Evolutionary conservation across 37 sponge, comb jelly and placozoan species (phyloP), one percentile per base, ranked within the genome.

Genomic region (Theonella swinhoei): DNA sequence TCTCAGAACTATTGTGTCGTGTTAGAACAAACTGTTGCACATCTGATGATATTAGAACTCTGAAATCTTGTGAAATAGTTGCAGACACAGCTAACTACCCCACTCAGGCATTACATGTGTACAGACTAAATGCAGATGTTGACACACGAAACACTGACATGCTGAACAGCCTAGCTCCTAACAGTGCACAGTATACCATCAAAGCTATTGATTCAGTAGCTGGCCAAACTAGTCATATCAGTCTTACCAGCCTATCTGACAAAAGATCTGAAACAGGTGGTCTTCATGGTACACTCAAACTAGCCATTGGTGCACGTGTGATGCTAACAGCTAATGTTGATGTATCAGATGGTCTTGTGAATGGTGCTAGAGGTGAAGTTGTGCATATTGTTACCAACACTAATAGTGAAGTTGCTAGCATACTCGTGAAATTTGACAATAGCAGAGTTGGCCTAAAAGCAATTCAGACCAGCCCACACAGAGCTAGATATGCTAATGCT

Each of bases 391-490:
- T 84, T 3, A 76, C 64, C 58, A 68, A 76, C 38, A 58, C 1
- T 71, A 34, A 30, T 39, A 70, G 37, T 59, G 34, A 85, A 62
- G 86, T 83, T 7, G 35, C 41, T n/a, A 83, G 34, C 11, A 33
- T 85, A 23, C 74, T 78, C 1, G 74, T 85, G 4, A 85, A 85
- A 62, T 84, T 84, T 84, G 85, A 84, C 63, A 42, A 84, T 72
- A 25, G 33, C 34, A 40, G 36, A 35, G 84, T 74, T n/a, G 80
- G 80, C 41, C 61, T 67, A 31, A 30, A 68, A 64, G 66, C 84
- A 23, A 75, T 74, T 62, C 68, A 68, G 37, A 39, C 42, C 39
- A 83, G 84, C 39, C 75, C 24, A 63, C 72, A 83, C 36, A 68
- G 77, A n/a, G 40, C 7, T 20, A 29, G 4, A 4, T 68, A 67